These are phyloP conservation scores for Nesoenas mayeri DNA, from an alignment of 2,113 vertebrate genomes.

Conservation along the genomic window DNA sequence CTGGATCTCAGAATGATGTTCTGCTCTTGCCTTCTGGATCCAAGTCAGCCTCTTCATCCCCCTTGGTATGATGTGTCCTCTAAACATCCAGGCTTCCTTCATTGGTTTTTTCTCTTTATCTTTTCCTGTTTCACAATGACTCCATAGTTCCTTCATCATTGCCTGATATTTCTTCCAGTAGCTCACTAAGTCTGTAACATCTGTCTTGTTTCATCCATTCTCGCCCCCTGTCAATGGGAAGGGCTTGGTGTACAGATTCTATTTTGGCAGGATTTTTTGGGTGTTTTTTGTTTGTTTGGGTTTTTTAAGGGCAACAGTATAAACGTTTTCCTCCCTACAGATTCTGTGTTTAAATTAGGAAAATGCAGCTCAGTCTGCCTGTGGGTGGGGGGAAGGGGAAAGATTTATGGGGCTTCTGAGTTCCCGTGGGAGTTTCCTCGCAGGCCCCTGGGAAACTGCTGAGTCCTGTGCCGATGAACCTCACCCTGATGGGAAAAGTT, in stretches of 20 bases:
- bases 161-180: not conserved
- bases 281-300: not conserved
- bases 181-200: not conserved
- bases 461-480: not conserved
- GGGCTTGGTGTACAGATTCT: not conserved
- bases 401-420: not conserved
- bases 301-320: not conserved
- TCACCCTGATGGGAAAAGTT: not conserved
- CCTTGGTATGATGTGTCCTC: not conserved
- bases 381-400: not conserved
- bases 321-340: not conserved
- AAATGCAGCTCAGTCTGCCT: not conserved
- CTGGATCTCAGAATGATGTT: not conserved
- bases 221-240: not conserved
- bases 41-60: not conserved
- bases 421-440: constrained; percentile 27
- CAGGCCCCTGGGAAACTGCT: constrained; percentile 33
- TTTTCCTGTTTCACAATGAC: not conserved
- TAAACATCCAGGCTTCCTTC: not conserved
- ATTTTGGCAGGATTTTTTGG: constrained; percentile 31
- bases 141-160: not conserved
- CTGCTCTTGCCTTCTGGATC: not conserved
- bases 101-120: not conserved
- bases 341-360: not conserved
- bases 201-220: not conserved